phyloP scores from a whole-genome alignment of 2,797 vertebrate species.

The Gallinago stenura region DNA sequence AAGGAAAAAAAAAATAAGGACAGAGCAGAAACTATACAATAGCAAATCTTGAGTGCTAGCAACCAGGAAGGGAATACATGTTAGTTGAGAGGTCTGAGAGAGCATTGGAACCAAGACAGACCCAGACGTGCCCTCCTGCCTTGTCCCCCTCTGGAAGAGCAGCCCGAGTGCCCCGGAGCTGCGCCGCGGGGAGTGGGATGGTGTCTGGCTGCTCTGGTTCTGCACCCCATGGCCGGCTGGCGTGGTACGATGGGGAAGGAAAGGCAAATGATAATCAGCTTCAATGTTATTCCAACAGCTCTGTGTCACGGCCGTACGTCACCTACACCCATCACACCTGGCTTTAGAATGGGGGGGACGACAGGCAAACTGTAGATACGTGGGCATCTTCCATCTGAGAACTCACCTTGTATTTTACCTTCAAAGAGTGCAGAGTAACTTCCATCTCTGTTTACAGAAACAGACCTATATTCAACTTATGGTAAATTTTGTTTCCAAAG shows the following conservation, averaged over 20 bases:
- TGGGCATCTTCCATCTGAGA: neutral
- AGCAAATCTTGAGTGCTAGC: neutral
- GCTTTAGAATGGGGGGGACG: neutral
- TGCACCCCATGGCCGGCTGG: neutral
- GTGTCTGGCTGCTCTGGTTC: neutral
- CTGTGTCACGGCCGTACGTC: rapidly evolving
- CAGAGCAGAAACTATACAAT: neutral
- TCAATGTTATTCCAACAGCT: neutral
- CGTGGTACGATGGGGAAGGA: neutral
- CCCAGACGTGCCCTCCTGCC: rapidly evolving
- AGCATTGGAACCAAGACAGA: neutral
- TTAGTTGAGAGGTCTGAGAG: neutral
- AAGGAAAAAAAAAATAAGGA: neutral
- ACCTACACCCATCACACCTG: neutral
- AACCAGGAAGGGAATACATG: neutral
- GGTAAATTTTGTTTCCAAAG: neutral
- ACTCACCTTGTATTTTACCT: neutral
- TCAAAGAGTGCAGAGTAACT: neutral
- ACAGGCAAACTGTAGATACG: neutral
- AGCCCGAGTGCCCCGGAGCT: neutral
- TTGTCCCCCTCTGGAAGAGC: neutral
- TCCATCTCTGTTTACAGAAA: neutral
- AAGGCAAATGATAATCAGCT: neutral
- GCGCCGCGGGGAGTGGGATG: neutral
- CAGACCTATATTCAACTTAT: neutral